Evolutionary conservation across 2,888 invertebrate species (phyloP), one percentile per base, ranked within the genome.

Genomic region (Caenorhabditis sp.): DNA sequence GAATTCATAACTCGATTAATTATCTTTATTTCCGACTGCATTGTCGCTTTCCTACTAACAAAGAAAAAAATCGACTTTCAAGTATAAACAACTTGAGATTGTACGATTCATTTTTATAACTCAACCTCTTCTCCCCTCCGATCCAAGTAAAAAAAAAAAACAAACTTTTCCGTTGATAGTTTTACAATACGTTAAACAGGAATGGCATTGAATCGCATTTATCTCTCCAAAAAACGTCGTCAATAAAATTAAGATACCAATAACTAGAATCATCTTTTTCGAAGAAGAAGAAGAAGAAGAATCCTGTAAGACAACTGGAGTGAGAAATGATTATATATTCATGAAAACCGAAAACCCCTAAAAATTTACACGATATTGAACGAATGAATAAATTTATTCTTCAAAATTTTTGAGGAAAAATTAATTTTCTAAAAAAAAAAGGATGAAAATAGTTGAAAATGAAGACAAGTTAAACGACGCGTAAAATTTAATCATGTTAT

Each of bases 101-200:
- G 27, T 36, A 12, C 31, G 38, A 59, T 54, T 53, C 31, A 31
- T 31, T 31, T 63, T 43, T 43, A 27, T 21, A 17, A 25, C 21
- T 21, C 8, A 23, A 7, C 25, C 21, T 53, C 12, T 8, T 7
- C n/a, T n/a, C n/a, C n/a, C n/a, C n/a, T n/a, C n/a, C n/a, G n/a
- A n/a, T n/a, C n/a, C n/a, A n/a, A n/a, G n/a, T n/a, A n/a, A n/a
- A 53, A 23, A 23, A 53, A 23, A 53, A 53, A 21, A 53, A 53
- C 26, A 26, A 25, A 77, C 67, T 61, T 70, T 76, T 59, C 77
- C 70, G 65, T 79, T 59, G 14, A 76, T 60, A 10, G 76, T 79
- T 63, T 77, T 81, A 67, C 86, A 86, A 25, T 83, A 81, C 5
- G 83, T 80, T 25, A 85, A 62, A 68, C 86, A 86, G 7, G 85